Evolutionary conservation across 1,140 invertebrate species (phyloP).

Genomic region (Pantala flavescens): DNA sequence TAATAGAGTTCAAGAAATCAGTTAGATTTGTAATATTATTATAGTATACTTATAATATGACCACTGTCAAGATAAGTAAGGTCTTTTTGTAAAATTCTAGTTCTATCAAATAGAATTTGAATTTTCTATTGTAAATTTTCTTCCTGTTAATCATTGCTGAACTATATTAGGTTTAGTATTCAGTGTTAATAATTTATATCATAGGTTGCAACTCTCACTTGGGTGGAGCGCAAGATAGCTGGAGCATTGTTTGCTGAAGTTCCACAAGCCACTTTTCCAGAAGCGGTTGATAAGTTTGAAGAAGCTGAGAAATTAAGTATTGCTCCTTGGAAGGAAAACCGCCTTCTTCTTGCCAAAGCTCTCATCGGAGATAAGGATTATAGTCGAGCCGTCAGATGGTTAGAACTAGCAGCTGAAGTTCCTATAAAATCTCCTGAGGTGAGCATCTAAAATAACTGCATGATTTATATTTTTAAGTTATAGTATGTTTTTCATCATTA

Average conservation of each 20-base stretch:
- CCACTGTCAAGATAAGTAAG: too few species aligned
- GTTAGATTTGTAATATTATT: too few species aligned
- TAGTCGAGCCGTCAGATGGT: slow-evolving; percentile 43
- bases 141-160: too few species aligned
- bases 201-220: slow-evolving; percentile 49
- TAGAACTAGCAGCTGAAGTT: slow-evolving; percentile 40
- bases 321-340: slow-evolving; percentile 57
- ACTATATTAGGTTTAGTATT: too few species aligned
- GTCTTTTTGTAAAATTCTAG: too few species aligned
- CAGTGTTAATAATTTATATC: slow-evolving; percentile 11
- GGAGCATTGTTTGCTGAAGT: slow-evolving; percentile 54
- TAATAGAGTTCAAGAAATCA: too few species aligned
- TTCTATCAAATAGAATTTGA: too few species aligned
- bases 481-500: neutral
- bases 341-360: slow-evolving; percentile 58
- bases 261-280: slow-evolving; percentile 50
- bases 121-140: too few species aligned
- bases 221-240: slow-evolving; percentile 62
- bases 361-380: slow-evolving; percentile 45
- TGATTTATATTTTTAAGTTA: neutral
- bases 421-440: slow-evolving; percentile 36
- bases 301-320: slow-evolving; percentile 50
- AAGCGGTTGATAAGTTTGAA: slow-evolving; percentile 54
- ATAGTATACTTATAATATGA: too few species aligned
- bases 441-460: slow-evolving; percentile 26